Evolutionary conservation across 1,140 invertebrate species (phyloP), one percentile per base, ranked within the genome.

Genomic region (Platorchestia sp.): DNA sequence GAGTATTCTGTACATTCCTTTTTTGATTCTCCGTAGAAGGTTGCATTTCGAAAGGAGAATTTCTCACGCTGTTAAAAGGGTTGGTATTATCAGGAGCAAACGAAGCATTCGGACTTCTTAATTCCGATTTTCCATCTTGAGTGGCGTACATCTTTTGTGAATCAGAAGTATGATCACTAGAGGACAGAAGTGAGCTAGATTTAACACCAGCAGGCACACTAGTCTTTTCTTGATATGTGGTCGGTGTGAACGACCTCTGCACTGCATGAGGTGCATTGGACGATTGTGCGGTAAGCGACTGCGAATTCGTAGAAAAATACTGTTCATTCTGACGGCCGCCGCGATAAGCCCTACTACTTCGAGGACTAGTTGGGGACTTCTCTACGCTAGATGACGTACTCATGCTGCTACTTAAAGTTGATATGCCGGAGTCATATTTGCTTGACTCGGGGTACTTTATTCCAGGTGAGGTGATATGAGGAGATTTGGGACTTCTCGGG

Each of bases 391-490:
- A 98, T 98, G 98, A 98, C 16, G 96, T 96, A 86, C 96, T 96
- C 96, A 96, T 96, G 40, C 97, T 97, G 45, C 98, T 98, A 97
- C 98, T 99, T 98, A 99, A 98, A 36, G 98, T 98, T 0, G 98
- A 98, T 87, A 99, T 97, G 1, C 98, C 98, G 0, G 98, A 99
- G 97, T 99, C 98, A 16, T 98, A 98, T 97, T 98, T 98, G 10
- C 97, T 96, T 98, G 98, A 95, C 97, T 98, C 98, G 5, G 98
- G 97, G 96, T 96, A 96, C 45, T 98, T 98, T 97, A 98, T 98
- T 43, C 98, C 98, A n/a, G 98, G 97, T 97, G 98, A 98, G 7
- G 98, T 98, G 47, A 98, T 98, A 96, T 97, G 98, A 16, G 98
- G 98, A 40, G 98, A 98, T 95, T 98, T 97, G 16, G 98, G 96